These are phyloP conservation scores for Stichopus chloronotus DNA, from an alignment of 35 echinoderm and acorn worm genomes.

Conservation along the genomic window DNA sequence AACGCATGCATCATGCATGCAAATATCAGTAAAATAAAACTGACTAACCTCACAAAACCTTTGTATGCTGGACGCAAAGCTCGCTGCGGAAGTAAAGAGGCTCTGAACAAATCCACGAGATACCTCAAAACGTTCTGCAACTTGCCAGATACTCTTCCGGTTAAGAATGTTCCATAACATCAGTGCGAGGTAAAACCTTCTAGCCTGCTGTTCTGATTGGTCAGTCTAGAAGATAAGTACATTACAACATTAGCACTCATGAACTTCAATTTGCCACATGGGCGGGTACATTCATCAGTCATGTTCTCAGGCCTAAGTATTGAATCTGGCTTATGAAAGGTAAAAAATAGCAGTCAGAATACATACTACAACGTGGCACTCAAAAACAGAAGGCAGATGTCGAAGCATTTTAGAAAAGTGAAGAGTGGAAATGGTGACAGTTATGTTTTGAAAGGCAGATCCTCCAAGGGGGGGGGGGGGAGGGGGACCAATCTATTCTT, in stretches of 20 bases:
- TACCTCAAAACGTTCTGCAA: constrained; percentile 79
- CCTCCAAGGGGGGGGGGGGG: too few species aligned
- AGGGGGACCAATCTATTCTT: too few species aligned
- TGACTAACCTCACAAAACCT: constrained; percentile 73
- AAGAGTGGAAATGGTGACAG: too few species aligned
- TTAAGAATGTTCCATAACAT: constrained; percentile 87
- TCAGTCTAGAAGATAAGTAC: constrained; percentile 31
- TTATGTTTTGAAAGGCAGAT: too few species aligned
- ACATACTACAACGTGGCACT: too few species aligned
- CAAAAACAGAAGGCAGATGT: too few species aligned
- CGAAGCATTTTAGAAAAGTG: too few species aligned
- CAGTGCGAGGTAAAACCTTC: constrained; percentile 84
- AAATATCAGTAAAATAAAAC: not conserved
- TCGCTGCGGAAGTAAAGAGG: constrained; percentile 81
- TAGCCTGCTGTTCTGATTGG: constrained; percentile 26
- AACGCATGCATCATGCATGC: not conserved
- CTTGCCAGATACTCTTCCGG: constrained; percentile 81
- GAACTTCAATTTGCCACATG: too few species aligned
- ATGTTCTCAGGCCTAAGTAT: too few species aligned
- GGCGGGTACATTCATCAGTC: too few species aligned
- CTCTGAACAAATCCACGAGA: constrained; percentile 82
- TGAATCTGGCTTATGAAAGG: too few species aligned
- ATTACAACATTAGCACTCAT: not conserved
- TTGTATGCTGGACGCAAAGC: constrained; percentile 88
- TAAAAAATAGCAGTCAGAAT: too few species aligned